Conservation (phyloP, 1,140 invertebrate genomes). For the Cotesia vestalis region DNA sequence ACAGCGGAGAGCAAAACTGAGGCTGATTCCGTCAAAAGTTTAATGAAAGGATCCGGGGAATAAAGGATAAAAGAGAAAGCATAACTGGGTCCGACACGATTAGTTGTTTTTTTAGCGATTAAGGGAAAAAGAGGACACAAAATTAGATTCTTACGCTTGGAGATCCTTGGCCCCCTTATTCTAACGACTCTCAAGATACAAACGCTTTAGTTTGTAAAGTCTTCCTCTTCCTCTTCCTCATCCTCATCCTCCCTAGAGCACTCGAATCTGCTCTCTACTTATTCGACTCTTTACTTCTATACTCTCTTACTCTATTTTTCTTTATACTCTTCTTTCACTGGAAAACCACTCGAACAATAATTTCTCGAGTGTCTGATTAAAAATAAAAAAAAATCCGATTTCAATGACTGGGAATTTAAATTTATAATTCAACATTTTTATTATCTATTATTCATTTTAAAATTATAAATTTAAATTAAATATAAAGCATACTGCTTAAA, state of each 20-base stretch:
- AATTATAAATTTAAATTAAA: too few species aligned
- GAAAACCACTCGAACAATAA: slow-evolving; percentile 4
- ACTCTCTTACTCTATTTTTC: slow-evolving; percentile 10
- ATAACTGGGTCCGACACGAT: not conserved
- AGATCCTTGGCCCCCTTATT: slow-evolving; percentile 27
- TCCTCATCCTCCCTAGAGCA: too few species aligned
- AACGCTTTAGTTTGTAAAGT: not conserved
- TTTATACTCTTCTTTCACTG: not conserved
- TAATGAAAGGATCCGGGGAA: not conserved
- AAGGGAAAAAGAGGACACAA: slow-evolving; percentile 4
- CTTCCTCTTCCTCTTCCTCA: not conserved
- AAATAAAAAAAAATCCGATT: slow-evolving; percentile 11
- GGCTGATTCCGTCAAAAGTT: not conserved
- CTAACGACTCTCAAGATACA: slow-evolving; percentile 19
- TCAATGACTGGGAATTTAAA: not conserved
- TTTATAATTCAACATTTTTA: not conserved
- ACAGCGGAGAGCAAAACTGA: not conserved
- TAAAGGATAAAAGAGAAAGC: not conserved
- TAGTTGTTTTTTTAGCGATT: not conserved
- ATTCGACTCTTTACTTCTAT: not conserved
- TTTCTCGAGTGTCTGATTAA: slow-evolving; percentile 21
- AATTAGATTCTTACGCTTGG: slow-evolving; percentile 1
- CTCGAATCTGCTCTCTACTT: not conserved
- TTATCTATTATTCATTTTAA: not conserved
- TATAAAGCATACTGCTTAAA: too few species aligned